Conservation (phyloP, 1,140 invertebrate genomes). For the Hesperophylax magnus region DNA sequence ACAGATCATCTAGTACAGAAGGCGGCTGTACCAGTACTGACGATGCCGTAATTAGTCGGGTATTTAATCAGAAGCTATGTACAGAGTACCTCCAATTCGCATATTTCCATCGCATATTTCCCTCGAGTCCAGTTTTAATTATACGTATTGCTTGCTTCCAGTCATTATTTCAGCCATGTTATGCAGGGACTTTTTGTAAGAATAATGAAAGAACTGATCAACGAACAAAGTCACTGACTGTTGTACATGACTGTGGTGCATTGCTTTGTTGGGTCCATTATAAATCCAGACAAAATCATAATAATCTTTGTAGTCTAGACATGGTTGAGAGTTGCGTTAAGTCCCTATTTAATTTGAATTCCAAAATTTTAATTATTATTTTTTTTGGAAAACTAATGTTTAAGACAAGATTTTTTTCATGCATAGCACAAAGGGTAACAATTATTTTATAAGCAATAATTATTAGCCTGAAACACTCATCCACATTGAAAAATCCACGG, state of each 20-base stretch:
- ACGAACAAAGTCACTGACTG: background rate
- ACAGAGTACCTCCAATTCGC: slow-evolving; percentile 13
- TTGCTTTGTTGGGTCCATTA: no score
- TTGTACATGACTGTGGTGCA: background rate
- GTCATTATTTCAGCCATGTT: slow-evolving; percentile 47
- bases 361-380: no score
- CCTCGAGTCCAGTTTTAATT: slow-evolving; percentile 50
- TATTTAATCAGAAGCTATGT: slow-evolving; percentile 45
- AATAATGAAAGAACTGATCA: slow-evolving; percentile 30
- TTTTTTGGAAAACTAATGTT: no score
- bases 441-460: no score
- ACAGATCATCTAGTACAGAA: slow-evolving; percentile 39
- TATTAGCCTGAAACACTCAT: no score
- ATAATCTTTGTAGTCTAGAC: no score
- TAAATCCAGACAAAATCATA: no score
- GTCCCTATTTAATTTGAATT: no score
- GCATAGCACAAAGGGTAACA: no score
- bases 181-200: slow-evolving; percentile 39
- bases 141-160: slow-evolving; percentile 49
- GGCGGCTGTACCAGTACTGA: background rate
- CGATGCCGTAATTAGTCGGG: slow-evolving; percentile 47
- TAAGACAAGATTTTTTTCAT: no score
- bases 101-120: slow-evolving; percentile 53
- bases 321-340: no score
- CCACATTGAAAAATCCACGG: no score